Evolutionary conservation across 1,140 invertebrate genomes (phyloP).

Genomic region (Chlorops oryzae): DNA sequence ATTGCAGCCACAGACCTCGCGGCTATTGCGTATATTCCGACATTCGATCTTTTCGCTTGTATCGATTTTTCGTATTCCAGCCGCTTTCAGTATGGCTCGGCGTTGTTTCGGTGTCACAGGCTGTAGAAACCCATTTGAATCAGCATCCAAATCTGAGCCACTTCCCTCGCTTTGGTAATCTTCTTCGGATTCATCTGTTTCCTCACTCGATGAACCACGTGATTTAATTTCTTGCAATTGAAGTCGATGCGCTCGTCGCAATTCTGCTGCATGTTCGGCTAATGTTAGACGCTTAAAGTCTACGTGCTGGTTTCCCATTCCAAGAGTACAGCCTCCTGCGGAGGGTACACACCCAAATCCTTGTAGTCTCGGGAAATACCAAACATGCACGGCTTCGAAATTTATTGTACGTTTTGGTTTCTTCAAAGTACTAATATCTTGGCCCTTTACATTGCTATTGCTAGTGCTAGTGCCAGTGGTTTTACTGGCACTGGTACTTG

Average conservation of each 20-base stretch:
- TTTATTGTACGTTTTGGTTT: slow-evolving; percentile 73
- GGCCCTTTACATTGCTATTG: slow-evolving; percentile 38
- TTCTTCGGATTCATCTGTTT: slow-evolving; percentile 73
- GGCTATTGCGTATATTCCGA: slow-evolving; percentile 80
- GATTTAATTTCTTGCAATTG: slow-evolving; percentile 66
- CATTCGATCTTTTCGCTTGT: slow-evolving; percentile 91
- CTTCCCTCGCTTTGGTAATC: slow-evolving; percentile 72
- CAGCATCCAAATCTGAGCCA: slow-evolving; percentile 78
- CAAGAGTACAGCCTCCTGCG: slow-evolving; percentile 90
- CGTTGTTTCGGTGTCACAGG: slow-evolving; percentile 89
- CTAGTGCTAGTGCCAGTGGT: slow-evolving; percentile 27
- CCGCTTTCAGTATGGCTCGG: slow-evolving; percentile 74
- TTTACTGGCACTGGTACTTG: slow-evolving; percentile 19
- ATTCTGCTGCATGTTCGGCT: slow-evolving; percentile 77
- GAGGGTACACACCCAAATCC: slow-evolving; percentile 98
- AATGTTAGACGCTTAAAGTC: slow-evolving; percentile 60
- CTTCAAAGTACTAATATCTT: slow-evolving; percentile 41
- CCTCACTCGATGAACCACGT: slow-evolving; percentile 57
- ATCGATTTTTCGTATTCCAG: slow-evolving; percentile 91
- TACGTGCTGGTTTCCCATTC: slow-evolving; percentile 86
- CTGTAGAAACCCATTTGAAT: slow-evolving; percentile 89
- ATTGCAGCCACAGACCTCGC: slow-evolving; percentile 91
- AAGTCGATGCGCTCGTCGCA: slow-evolving; percentile 75
- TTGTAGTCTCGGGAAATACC: slow-evolving; percentile 90
- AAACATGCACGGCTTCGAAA: slow-evolving; percentile 90